Percentiles rank a stretch among this genome's conserved stretches.
Conservation (phyloP, 2,113 vertebrate genomes). For the Larimichthys crocea region DNA sequence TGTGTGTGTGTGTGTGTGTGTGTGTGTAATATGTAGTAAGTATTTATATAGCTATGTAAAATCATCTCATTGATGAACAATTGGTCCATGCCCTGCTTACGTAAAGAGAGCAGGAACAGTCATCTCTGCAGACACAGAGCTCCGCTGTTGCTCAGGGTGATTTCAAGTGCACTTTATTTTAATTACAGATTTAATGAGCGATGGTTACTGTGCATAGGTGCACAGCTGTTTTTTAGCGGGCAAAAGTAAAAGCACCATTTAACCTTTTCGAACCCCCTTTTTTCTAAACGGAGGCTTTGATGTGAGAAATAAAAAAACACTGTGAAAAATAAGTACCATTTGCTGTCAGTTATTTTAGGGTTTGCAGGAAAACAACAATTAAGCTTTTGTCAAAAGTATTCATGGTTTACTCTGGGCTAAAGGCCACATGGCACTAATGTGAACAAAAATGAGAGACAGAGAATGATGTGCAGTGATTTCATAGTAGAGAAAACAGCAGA, state of each 20-base stretch:
- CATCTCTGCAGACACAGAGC: conserved; percentile 37
- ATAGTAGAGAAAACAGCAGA: conserved; percentile 6
- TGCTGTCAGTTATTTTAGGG: conserved; percentile 48
- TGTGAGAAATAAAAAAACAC: conserved; percentile 12
- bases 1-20: not conserved
- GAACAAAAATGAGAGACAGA: conserved; percentile 41
- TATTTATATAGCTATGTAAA: too few species aligned
- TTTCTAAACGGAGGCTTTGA: conserved; percentile 25
- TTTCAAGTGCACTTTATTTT: conserved; percentile 66
- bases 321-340: conserved; percentile 22
- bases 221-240: conserved; percentile 53
- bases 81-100: not conserved
- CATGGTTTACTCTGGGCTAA: conserved; percentile 52
- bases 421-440: conserved; percentile 5
- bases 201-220: conserved; percentile 41
- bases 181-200: conserved; percentile 67
- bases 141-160: conserved; percentile 51
- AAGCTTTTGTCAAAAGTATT: conserved; percentile 54
- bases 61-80: not conserved
- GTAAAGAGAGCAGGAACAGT: conserved; percentile 36
- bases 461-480: conserved; percentile 54
- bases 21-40: too few species aligned
- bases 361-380: conserved; percentile 55
- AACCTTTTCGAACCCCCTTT: conserved; percentile 35
- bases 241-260: conserved; percentile 43